Conservation (phyloP, 2,888 invertebrate genomes). For the Sarcophaga carnaria region DNA sequence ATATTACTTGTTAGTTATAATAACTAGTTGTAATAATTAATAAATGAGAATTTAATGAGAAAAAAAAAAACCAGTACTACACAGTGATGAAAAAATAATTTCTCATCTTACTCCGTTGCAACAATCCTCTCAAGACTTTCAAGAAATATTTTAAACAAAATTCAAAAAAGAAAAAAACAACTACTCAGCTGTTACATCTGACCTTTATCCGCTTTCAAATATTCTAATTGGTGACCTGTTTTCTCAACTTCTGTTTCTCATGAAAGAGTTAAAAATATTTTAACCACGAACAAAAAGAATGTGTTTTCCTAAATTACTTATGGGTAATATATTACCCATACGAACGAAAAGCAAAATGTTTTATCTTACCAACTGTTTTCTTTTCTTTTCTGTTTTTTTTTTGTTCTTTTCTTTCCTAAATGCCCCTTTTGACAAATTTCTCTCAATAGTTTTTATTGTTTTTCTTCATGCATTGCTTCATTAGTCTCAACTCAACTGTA, state of each 20-base stretch:
- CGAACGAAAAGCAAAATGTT: background rate
- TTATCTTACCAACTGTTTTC: background rate
- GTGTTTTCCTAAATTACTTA: background rate
- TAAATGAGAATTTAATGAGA: too few relatives aligned
- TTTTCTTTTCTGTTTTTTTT: background rate
- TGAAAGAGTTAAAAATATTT: background rate
- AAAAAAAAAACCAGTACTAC: too few relatives aligned
- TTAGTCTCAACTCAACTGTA: slow-evolving; percentile 13
- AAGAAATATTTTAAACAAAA: too few relatives aligned
- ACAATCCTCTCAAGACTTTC: too few relatives aligned
- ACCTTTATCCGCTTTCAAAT: background rate
- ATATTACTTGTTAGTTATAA: too few relatives aligned
- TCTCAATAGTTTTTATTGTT: slow-evolving; percentile 6
- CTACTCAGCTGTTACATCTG: background rate
- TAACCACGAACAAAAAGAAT: too few relatives aligned
- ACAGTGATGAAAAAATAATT: too few relatives aligned
- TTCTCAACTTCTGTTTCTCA: slow-evolving; percentile 1
- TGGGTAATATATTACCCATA: background rate
- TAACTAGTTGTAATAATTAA: too few relatives aligned
- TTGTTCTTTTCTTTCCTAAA: background rate
- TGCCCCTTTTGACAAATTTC: slow-evolving; percentile 47
- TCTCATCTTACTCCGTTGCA: too few relatives aligned
- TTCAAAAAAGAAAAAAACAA: background rate
- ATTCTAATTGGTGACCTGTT: slow-evolving; percentile 16
- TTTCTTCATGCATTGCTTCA: background rate